Base-by-base conservation (phyloP, 2,113 vertebrate species). In the Ploceus nigricollis region DNA sequence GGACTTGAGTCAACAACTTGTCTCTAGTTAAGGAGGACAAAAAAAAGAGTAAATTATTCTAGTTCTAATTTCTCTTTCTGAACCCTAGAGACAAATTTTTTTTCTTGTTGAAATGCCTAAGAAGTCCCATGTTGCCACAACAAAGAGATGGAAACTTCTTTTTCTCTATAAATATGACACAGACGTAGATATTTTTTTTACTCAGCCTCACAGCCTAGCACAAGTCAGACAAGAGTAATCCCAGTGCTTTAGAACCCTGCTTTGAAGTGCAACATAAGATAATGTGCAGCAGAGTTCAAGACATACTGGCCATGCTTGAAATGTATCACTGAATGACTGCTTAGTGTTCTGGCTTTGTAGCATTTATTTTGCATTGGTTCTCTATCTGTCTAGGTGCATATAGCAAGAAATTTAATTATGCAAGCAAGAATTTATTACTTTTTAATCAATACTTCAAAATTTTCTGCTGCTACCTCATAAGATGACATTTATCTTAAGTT, bases 1-100 rank as follows among this genome's bases (percentile, higher is more conserved):
- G 95, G 93, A 71, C 51, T 81, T 87, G 51, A 97, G 40, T 93
- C 64, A 94, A 87, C 86, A 95, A 28, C 51, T 87, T 78, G 56
- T 39, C 27, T 87, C 50, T 68, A 64, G 71, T 92, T 87, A 90
- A 83, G 47, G 39, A 88, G 45, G 31, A 66, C 37, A 48, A 60
- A 76, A 82, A 47, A 85, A 47, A 14, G 61, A 56, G 23, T 45
- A 73, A 84, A 94, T 78, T 93, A 82, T 89, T 89, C 87, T 66
- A 13, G 17, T 75, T 87, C 51, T 93, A 79, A 79, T 97, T 95
- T 85, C 28, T 84, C 16, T 77, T 82, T 85, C 66, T 33, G 47
- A 79, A 68, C 89, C 35, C 73, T 60, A 60, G 84, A 89, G 87
- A 82, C 31, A 73, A 7, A 7, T 6, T 11, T 56, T 23, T 81